phyloP scores from a whole-genome alignment of 2,797 vertebrate species.

The Spinus pinus region DNA sequence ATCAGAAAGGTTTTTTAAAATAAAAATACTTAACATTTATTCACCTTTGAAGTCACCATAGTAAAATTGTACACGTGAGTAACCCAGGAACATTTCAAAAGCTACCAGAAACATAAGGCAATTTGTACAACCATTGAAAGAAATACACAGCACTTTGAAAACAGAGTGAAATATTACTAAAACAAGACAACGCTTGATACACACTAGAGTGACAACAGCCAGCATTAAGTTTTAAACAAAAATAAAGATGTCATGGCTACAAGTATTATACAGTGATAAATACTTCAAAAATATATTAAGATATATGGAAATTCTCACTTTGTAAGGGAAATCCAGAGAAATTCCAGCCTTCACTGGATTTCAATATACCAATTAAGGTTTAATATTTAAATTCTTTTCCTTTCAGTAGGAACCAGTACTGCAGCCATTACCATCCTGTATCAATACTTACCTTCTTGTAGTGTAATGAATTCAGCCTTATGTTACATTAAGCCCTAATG shows the following conservation, averaged over 20 bases:
- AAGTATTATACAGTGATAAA: slow-evolving; percentile 76
- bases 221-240: slow-evolving; percentile 66
- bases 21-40: slow-evolving; percentile 73
- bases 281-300: slow-evolving; percentile 78
- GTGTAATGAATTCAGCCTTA: slow-evolving; percentile 61
- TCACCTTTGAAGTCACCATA: slow-evolving; percentile 50
- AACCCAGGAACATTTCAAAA: slow-evolving; percentile 54
- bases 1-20: slow-evolving; percentile 44
- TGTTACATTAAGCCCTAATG: slow-evolving; percentile 30
- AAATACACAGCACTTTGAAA: slow-evolving; percentile 66
- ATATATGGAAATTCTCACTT: slow-evolving; percentile 71
- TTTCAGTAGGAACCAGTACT: slow-evolving; percentile 62
- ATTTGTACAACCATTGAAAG: slow-evolving; percentile 63
- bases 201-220: slow-evolving; percentile 50
- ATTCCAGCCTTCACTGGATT: slow-evolving; percentile 74
- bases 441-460: slow-evolving; percentile 58
- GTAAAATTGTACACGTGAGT: slow-evolving; percentile 67
- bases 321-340: slow-evolving; percentile 70
- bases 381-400: slow-evolving; percentile 63
- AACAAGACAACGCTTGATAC: slow-evolving; percentile 45
- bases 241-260: slow-evolving; percentile 74
- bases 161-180: slow-evolving; percentile 58
- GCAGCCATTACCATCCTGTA: slow-evolving; percentile 61
- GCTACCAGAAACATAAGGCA: slow-evolving; percentile 56
- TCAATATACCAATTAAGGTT: slow-evolving; percentile 69